Evolutionary conservation across 30 jellyfish, hydroid and myxozoan species (phyloP), one percentile per base, ranked within the genome.

Genomic region (Clytia hemisphaerica): DNA sequence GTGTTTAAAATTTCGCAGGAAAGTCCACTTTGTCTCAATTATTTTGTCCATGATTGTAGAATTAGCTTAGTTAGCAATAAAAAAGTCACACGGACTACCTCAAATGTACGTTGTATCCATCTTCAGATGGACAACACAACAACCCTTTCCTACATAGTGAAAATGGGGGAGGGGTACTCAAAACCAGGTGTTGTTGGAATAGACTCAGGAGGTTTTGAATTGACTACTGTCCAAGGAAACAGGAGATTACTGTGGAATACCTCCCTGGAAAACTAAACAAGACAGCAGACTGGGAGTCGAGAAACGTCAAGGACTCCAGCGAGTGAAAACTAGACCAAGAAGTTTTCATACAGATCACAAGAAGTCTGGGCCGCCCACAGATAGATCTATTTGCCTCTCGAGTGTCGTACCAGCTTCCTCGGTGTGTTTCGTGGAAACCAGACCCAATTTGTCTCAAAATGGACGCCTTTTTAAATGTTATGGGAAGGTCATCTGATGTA

Each of bases 361-460:
- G 16, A 19, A 25, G 27, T 10, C 28, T 34, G 58, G 75, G 75
- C 59, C 0, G 27, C 22, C 75, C 75, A 18, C 58, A 37, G 12
- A 61, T 37, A 27, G 80, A 68, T 27, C 83, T 51, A 2, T 71
- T 71, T 51, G 80, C 80, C 6, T 66, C 79, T 4, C 45, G 70
- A 46, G 70, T 24, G 63, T 66, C 79, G 21, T 71, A 66, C 71
- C 79, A 66, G 45, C 4, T 68, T 24, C 75, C 80, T 21, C 7
- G 37, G 2, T 68, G 47, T 37, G 29, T 68, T 71, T 37, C 72
- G 32, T 44, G 80, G 80, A 68, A 68, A 38, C 29, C 16, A 26
- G 80, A 68, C 34, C 80, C 80, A n/a, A n/a, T n/a, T n/a, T n/a
- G n/a, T n/a, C n/a, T n/a, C n/a, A n/a, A n/a, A n/a, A n/a, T n/a